Base-by-base conservation (phyloP, 1,140 invertebrate genomes). In the Metaphire vulgaris region DNA sequence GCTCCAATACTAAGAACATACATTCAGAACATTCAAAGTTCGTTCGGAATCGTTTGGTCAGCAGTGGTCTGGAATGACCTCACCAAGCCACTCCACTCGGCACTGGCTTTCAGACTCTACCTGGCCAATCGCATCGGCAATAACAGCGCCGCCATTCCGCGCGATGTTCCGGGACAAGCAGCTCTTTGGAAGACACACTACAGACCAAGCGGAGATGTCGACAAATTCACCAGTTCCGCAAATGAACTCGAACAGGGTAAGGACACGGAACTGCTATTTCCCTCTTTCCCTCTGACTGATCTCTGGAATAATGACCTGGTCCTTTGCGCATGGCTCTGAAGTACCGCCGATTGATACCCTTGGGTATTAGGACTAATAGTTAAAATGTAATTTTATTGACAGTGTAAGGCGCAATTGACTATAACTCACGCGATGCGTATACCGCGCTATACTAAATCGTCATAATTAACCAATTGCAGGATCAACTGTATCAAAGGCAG, bases 71-170 rank as follows among this genome's bases (percentile, higher is more conserved):
- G 83, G 83, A 21, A 26, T 14, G 82, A 83, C 68, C 77, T 83
- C 0, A 31, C 76, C 12, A 83, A 81, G 73, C 83, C 83, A 2
- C 74, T 84, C 15, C 81, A 82, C 73, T 83, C 82, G 14, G 83
- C 80, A 0, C 79, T 84, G 1, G 82, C 82, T 16, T 81, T 82
- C 12, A 74, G 81, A 15, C 80, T 84, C 0, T 83, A 79, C 56
- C n/a, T 74, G 1, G 15, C 69, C 29, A 2, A n/a, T 2, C 26
- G 16, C 21, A 29, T 1, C n/a, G 26, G 30, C 26, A 41, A 29
- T 28, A 21, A 21, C 6, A 21, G 26, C 21, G 66, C 75, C 41
- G 21, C 41, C 6, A 56, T 56, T 56, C 41, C 41, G 21, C 41
- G 41, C 6, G 41, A 56, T 21, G 21, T 56, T 56, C 41, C 41